Conservation (phyloP, 2,888 invertebrate genomes). For the Anoncus sp. region DNA sequence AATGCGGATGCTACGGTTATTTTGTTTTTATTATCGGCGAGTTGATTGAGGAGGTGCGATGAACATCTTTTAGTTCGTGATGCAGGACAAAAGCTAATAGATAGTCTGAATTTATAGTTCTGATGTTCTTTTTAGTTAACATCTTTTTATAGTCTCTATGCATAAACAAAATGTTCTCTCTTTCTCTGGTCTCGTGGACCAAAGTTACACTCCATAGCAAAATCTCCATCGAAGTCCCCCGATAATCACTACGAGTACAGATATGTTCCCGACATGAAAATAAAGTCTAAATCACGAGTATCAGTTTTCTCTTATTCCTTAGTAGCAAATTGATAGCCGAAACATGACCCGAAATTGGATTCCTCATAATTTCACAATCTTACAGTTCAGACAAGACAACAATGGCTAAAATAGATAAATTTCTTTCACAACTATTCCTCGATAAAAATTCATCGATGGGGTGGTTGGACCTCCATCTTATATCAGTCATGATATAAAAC, state of each 20-base stretch:
- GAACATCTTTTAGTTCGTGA: neutral
- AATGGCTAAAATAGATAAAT: neutral
- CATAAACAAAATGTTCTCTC: too few relatives aligned
- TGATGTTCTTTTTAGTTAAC: neutral
- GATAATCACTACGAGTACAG: too few relatives aligned
- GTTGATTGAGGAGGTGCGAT: neutral
- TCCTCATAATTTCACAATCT: neutral
- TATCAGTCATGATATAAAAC: constrained; percentile 51
- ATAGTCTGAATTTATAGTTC: neutral
- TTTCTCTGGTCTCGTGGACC: too few relatives aligned
- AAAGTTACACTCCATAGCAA: too few relatives aligned
- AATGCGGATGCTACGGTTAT: neutral
- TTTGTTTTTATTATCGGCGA: neutral
- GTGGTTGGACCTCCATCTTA: constrained; percentile 55
- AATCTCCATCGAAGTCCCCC: too few relatives aligned
- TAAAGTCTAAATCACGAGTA: neutral
- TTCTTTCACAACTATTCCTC: neutral
- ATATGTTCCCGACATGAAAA: too few relatives aligned
- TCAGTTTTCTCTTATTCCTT: constrained; percentile 5
- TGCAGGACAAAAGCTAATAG: neutral
- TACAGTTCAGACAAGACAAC: neutral
- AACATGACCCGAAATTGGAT: neutral
- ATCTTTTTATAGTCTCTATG: neutral
- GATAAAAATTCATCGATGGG: neutral
- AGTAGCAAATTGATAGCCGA: constrained; percentile 11